phyloP scores from a whole-genome alignment of 2,113 vertebrate genomes.

The Rhynchomys soricoides region DNA sequence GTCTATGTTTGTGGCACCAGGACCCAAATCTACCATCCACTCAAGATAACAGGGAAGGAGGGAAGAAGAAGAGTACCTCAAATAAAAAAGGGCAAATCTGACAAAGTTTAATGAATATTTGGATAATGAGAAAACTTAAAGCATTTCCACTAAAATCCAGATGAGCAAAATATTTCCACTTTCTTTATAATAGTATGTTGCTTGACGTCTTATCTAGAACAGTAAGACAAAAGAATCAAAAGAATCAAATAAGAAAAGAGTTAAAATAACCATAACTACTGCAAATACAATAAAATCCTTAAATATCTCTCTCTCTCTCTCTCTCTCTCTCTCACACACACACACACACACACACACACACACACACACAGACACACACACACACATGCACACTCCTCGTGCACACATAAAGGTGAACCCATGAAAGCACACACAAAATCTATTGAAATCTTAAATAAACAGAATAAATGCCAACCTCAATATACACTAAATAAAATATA shows the following conservation, averaged over 20 bases:
- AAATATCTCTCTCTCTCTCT: not conserved
- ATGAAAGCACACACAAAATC: not conserved
- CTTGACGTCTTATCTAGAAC: not conserved
- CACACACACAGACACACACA: not conserved
- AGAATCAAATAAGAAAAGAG: not conserved
- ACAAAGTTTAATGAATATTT: not conserved
- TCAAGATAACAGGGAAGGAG: not conserved
- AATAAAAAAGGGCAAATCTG: not conserved
- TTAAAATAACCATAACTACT: not conserved
- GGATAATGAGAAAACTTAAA: not conserved
- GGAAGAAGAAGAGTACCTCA: too few relatives aligned
- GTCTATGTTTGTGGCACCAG: not conserved
- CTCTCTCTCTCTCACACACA: too few relatives aligned
- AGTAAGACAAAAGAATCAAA: not conserved
- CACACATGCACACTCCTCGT: not conserved
- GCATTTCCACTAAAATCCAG: too few relatives aligned
- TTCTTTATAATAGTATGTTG: not conserved
- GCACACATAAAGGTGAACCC: too few relatives aligned
- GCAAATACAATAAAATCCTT: not conserved
- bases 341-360: not conserved
- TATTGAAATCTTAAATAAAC: not conserved
- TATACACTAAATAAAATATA: not conserved
- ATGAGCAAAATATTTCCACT: not conserved
- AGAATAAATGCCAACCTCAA: not conserved
- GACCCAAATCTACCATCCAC: not conserved